A percentile compares a stretch with the other conserved stretches of the same genome.
These are phyloP conservation scores for Aphaenogaster floridana DNA, from an alignment of 1,140 invertebrate genomes.

Conservation along the genomic window DNA sequence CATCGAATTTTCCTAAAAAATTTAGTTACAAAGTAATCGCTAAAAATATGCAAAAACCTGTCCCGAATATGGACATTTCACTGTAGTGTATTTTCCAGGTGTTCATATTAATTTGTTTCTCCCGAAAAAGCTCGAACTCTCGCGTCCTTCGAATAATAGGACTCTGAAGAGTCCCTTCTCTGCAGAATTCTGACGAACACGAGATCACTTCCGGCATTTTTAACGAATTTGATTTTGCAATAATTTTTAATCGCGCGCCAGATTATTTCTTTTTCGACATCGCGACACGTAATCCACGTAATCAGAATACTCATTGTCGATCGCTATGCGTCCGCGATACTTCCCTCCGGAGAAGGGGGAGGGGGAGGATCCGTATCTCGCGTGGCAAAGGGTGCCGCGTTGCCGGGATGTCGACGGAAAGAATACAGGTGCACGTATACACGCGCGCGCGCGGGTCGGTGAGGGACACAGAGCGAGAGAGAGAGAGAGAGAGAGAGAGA, in stretches of 20 bases:
- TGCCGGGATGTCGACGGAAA: constrained; percentile 14
- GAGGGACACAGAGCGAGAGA: not conserved
- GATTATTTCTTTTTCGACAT: not conserved
- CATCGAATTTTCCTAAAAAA: too few species aligned
- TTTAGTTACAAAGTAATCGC: too few species aligned
- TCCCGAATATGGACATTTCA: too few species aligned
- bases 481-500: not conserved
- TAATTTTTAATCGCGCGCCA: not conserved
- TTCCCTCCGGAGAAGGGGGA: not conserved
- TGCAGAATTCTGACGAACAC: not conserved
- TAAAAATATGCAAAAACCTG: too few species aligned
- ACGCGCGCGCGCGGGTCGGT: not conserved
- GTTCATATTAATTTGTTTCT: too few species aligned
- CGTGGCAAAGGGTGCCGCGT: constrained; percentile 26
- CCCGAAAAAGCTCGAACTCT: not conserved
- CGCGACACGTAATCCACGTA: constrained; percentile 22
- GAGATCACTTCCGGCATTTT: not conserved
- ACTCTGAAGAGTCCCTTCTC: not conserved
- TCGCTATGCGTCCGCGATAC: constrained; percentile 7
- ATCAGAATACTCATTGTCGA: constrained; percentile 23
- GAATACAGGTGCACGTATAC: constrained; percentile 32
- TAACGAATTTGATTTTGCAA: not conserved
- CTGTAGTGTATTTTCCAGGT: too few species aligned
- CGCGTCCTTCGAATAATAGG: not conserved
- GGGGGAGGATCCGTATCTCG: constrained; percentile 24